Percentiles rank a stretch among this genome's conserved stretches.
Evolutionary conservation across 1,140 invertebrate species (phyloP).

Genomic region (Bursaphelenchus mucronatus): DNA sequence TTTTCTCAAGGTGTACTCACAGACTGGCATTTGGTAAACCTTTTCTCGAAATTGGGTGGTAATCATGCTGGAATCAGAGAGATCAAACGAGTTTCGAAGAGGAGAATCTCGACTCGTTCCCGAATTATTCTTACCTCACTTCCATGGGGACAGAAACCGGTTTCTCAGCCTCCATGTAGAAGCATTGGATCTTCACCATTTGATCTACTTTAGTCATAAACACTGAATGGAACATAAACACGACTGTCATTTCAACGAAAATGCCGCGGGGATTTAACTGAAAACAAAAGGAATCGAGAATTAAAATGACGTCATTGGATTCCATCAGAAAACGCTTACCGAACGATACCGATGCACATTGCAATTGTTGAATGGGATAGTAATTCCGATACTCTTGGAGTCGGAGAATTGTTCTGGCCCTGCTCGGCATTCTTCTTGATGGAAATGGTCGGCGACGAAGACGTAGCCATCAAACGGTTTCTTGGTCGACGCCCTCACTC

Average conservation of each 20-base stretch:
- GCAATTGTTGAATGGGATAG: conserved; percentile 57
- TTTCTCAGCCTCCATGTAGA: conserved; percentile 61
- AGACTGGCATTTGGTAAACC: conserved; percentile 58
- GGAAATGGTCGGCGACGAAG: conserved; percentile 59
- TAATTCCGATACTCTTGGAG: conserved; percentile 53
- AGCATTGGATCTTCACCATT: conserved; percentile 59
- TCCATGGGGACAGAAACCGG: conserved; percentile 55
- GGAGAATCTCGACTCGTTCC: background rate
- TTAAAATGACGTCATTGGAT: conserved; percentile 16
- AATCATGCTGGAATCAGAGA: conserved; percentile 51
- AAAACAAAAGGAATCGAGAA: conserved; percentile 27
- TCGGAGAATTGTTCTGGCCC: conserved; percentile 58
- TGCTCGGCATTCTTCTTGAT: conserved; percentile 56
- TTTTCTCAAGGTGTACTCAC: conserved; percentile 59
- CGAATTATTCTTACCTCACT: conserved; percentile 46
- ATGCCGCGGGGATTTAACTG: conserved; percentile 59
- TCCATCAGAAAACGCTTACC: conserved; percentile 35
- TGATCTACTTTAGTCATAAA: conserved; percentile 61
- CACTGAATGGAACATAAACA: conserved; percentile 60
- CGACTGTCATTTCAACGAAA: conserved; percentile 60
- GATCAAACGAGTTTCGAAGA: background rate
- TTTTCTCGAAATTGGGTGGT: conserved; percentile 59
- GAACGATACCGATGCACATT: conserved; percentile 60
- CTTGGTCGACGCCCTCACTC: conserved; percentile 58
- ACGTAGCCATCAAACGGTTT: conserved; percentile 60